Conservation (phyloP, 1,140 invertebrate species). For the Tribolium madens region DNA sequence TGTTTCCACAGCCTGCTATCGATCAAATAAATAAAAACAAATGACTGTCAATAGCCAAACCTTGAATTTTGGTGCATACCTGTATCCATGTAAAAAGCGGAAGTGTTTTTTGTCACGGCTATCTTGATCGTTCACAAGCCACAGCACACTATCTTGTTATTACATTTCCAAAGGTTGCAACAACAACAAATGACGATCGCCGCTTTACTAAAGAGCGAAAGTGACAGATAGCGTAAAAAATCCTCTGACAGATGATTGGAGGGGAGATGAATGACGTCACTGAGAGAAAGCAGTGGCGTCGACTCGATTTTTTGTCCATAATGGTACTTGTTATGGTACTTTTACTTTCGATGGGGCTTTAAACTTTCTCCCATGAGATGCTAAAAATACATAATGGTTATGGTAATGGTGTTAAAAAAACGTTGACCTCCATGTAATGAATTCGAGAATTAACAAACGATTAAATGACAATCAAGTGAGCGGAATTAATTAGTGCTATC, state of each 20-base stretch:
- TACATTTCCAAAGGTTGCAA: neutral
- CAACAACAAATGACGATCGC: neutral
- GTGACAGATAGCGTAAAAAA: slow-evolving; percentile 32
- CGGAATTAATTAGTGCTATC: too few relatives aligned
- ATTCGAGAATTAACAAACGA: neutral
- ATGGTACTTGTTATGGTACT: slow-evolving; percentile 22
- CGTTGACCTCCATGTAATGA: neutral
- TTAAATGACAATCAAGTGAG: neutral
- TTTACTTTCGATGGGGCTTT: neutral
- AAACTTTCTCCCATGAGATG: neutral
- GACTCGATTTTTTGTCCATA: neutral
- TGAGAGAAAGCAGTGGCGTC: slow-evolving; percentile 7
- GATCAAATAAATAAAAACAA: neutral
- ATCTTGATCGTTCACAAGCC: neutral
- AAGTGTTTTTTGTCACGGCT: neutral
- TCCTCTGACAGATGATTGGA: neutral
- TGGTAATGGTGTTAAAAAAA: neutral
- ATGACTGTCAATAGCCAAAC: too few relatives aligned
- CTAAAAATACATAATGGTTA: neutral
- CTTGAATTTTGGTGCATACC: neutral
- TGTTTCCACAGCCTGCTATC: too few relatives aligned
- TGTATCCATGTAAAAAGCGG: neutral
- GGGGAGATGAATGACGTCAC: slow-evolving; percentile 8
- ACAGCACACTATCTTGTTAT: slow-evolving; percentile 3
- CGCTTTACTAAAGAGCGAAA: slow-evolving; percentile 20